phyloP scores from a whole-genome alignment of 2,113 vertebrate genomes.

The Penelope pileata region DNA sequence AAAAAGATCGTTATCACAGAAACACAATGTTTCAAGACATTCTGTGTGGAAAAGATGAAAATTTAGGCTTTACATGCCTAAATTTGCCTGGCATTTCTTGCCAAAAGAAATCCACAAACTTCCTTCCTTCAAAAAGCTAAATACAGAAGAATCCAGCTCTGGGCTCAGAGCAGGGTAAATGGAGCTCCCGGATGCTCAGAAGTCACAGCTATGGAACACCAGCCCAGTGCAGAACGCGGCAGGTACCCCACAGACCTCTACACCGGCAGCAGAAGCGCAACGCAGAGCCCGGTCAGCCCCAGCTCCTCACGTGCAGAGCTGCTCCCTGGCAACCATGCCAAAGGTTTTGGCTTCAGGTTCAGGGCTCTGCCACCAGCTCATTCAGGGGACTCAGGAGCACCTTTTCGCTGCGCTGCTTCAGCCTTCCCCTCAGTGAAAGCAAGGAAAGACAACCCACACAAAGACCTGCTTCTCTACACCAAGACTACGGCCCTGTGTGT shows the following conservation, averaged over 20 bases:
- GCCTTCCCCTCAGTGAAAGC: background rate
- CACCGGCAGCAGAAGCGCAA: fast-evolving
- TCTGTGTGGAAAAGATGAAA: background rate
- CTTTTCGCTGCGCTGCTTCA: background rate
- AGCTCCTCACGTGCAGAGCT: fast-evolving
- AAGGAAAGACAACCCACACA: background rate
- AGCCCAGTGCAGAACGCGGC: background rate
- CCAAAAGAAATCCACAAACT: background rate
- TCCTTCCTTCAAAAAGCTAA: background rate
- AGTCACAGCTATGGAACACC: fast-evolving
- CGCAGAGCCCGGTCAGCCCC: background rate
- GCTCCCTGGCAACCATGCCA: background rate
- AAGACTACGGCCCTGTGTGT: background rate
- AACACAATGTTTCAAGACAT: background rate
- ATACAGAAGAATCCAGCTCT: background rate
- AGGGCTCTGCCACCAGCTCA: background rate
- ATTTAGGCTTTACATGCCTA: background rate
- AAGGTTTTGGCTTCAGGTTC: background rate
- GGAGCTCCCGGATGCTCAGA: background rate
- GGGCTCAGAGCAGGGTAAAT: background rate
- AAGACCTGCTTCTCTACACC: background rate
- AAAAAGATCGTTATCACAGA: background rate
- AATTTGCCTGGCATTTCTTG: background rate
- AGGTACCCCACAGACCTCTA: background rate
- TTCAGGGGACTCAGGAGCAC: background rate